Evolutionary conservation across 2,888 invertebrate genomes (phyloP).

Genomic region (Microplitis manilae): DNA sequence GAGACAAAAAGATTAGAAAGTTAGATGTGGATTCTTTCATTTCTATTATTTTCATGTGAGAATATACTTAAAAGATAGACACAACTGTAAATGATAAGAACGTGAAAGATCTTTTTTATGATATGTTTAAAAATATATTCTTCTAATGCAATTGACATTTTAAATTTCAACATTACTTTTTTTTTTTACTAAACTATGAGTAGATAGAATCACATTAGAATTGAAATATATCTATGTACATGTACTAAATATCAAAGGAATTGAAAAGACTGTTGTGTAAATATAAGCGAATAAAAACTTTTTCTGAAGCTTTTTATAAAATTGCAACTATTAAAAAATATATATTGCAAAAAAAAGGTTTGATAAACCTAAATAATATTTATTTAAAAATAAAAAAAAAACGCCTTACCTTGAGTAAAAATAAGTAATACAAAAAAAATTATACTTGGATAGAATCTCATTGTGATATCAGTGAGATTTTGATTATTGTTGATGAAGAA

Average conservation of each 20-base stretch:
- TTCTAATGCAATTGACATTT: too few relatives aligned
- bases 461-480: constrained; percentile 55
- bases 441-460: constrained; percentile 61
- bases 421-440: constrained; percentile 63
- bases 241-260: too few relatives aligned
- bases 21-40: not conserved
- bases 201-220: too few relatives aligned
- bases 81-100: too few relatives aligned
- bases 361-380: constrained; percentile 14
- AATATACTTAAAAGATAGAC: not conserved
- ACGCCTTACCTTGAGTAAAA: constrained; percentile 64
- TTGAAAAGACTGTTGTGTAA: too few relatives aligned
- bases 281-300: too few relatives aligned
- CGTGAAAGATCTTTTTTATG: too few relatives aligned
- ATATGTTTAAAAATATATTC: too few relatives aligned
- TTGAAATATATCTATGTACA: too few relatives aligned
- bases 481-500: constrained; percentile 31
- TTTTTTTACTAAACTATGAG: too few relatives aligned
- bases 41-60: not conserved
- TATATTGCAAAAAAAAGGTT: not conserved
- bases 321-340: not conserved
- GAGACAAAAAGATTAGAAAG: not conserved
- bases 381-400: constrained; percentile 5
- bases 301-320: not conserved
- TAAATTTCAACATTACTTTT: too few relatives aligned